A percentile compares a stretch with the other conserved stretches of the same genome.
phyloP scores from a whole-genome alignment of 37 sponge, comb jelly and placozoan species.

The Lycopodina hypogea region DNA sequence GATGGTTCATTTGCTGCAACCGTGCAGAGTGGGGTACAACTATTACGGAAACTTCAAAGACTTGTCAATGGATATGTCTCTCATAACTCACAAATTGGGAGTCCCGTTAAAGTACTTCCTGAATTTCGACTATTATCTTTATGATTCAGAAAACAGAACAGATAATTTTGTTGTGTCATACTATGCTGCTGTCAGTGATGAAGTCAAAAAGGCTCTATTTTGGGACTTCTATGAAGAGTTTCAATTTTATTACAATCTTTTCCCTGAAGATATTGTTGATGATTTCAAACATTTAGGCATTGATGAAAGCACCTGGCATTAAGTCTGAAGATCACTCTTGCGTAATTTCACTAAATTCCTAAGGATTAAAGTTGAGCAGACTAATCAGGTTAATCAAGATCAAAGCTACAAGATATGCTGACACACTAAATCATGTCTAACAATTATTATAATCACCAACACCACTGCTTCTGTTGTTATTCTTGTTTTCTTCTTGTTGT shows the following conservation, averaged over 20 bases:
- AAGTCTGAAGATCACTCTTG: too few relatives aligned
- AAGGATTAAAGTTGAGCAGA: too few relatives aligned
- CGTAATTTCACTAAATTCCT: too few relatives aligned
- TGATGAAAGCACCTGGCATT: not conserved
- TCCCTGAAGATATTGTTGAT: conserved; percentile 19
- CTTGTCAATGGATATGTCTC: conserved; percentile 1
- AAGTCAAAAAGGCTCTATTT: conserved; percentile 24
- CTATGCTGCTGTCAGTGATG: conserved; percentile 6
- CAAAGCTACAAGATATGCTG: too few relatives aligned
- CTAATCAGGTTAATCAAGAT: too few relatives aligned
- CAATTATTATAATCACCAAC: too few relatives aligned
- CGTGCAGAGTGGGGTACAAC: conserved; percentile 35
- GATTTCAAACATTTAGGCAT: not conserved
- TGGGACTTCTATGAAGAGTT: conserved; percentile 16
- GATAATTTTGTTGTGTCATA: not conserved
- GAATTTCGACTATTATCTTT: not conserved
- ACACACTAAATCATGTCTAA: too few relatives aligned
- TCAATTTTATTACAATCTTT: conserved; percentile 40
- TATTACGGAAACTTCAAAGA: conserved; percentile 47
- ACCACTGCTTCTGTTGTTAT: too few relatives aligned
- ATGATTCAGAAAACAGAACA: not conserved
- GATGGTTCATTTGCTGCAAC: conserved; percentile 9
- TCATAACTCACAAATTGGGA: not conserved
- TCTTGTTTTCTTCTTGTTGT: too few relatives aligned
- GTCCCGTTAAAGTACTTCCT: not conserved